Evolutionary conservation across 2,888 invertebrate species (phyloP), one percentile per base, ranked within the genome.

Genomic region (Melitaea athalia): DNA sequence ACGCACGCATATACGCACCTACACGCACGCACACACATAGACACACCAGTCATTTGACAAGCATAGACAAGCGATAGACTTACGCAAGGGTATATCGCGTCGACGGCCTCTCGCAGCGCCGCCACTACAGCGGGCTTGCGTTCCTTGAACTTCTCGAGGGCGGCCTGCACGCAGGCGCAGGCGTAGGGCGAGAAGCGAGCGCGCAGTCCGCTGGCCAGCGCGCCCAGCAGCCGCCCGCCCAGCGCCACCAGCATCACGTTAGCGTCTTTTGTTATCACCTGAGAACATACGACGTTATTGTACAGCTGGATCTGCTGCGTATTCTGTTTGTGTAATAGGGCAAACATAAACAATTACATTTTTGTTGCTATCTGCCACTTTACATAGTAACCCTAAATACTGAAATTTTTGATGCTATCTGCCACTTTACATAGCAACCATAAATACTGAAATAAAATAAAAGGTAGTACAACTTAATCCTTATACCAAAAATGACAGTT

Each of bases 61-160:
- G 11, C 11, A 45, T 14, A 14, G 45, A 45, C 45, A 11, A 38
- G 38, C 38, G 38, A 0, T 6, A 63, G 59, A 93, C 94, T 94
- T 85, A 97, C 96, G 77, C 95, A 94, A 64, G 94, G 93, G 85
- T 96, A 98, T 73, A 98, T 95, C 49, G 97, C 97, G 91, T 99
- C 99, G 31, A 97, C 95, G 6, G 98, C 97, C 70, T 99, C 99
- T 64, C 97, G 93, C 57, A 99, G 89, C 0, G 97, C 96, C 3
- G 94, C 85, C 0, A 99, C 98, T 0, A 99, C 99, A 80, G 95
- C 96, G 3, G 95, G 93, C 81, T 99, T 99, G 93, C 99, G 99
- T 87, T 99, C 99, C 81, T 98, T 98, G 83, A 99, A 99, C 88
- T 99, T 99, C 79, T 99, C 99, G 47, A 99, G 87, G 62, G 99